A percentile compares a stretch with the other conserved stretches of the same genome.
Evolutionary conservation across 2,113 vertebrate species (phyloP).

Genomic region (Notarius lentiginosus): DNA sequence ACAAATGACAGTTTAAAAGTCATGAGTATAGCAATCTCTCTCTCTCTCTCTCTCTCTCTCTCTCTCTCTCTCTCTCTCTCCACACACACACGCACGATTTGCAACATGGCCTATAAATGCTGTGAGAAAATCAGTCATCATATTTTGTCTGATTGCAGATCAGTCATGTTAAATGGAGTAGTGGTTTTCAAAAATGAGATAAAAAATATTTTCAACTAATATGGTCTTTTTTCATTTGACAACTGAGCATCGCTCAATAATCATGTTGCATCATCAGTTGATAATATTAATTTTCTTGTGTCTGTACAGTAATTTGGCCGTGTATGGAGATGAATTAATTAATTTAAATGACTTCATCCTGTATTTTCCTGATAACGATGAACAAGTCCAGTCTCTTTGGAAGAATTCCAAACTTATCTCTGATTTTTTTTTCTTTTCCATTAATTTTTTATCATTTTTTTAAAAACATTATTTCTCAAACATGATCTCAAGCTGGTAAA

Average conservation of each 20-base stretch:
- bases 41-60: background rate
- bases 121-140: background rate
- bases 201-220: background rate
- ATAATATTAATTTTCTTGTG: background rate
- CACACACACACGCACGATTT: constrained; percentile 52
- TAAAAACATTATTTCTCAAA: background rate
- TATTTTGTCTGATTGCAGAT: background rate
- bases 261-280: background rate
- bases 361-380: background rate
- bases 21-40: constrained; percentile 29
- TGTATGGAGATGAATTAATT: background rate
- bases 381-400: background rate
- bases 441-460: background rate
- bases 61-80: background rate
- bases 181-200: background rate
- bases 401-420: background rate
- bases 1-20: background rate
- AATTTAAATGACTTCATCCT: background rate
- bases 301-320: background rate
- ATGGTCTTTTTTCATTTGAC: background rate
- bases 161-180: background rate
- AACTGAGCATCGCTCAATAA: background rate
- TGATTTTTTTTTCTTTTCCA: background rate
- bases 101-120: background rate
- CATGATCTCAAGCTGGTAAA: background rate